Conservation (phyloP, 2,113 vertebrate genomes). For the Paramormyrops kingsleyae region DNA sequence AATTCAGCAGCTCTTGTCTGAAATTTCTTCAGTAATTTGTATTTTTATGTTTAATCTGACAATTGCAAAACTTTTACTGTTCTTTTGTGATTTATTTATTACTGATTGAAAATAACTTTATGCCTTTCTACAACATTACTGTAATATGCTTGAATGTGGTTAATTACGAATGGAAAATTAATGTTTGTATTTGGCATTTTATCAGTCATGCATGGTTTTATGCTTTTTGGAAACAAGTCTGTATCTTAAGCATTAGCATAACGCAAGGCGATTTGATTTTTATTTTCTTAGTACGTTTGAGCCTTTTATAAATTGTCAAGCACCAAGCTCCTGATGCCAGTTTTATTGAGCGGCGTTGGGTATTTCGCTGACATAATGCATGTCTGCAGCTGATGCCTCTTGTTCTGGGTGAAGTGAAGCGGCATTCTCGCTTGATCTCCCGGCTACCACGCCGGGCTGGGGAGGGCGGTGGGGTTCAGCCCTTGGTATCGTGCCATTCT, state of each 20-base stretch:
- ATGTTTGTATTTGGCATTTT: background rate
- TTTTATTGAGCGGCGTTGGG: background rate
- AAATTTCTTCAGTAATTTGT: background rate
- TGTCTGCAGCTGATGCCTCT: background rate
- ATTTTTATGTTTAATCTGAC: background rate
- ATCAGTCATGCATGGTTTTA: background rate
- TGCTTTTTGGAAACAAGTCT: background rate
- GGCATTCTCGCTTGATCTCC: slow-evolving; percentile 19
- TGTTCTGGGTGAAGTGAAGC: slow-evolving; percentile 5
- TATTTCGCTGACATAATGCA: background rate
- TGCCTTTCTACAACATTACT: background rate
- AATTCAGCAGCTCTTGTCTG: background rate
- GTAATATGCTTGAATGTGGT: background rate
- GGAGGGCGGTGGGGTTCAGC: slow-evolving; percentile 14
- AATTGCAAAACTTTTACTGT: background rate
- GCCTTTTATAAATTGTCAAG: background rate
- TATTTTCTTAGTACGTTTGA: background rate
- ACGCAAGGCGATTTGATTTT: background rate
- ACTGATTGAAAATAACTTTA: background rate
- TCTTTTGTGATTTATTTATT: background rate
- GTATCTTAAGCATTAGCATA: background rate
- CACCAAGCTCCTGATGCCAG: background rate
- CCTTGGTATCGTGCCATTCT: slow-evolving; percentile 21
- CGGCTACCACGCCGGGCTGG: slow-evolving; percentile 15
- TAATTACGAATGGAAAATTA: background rate